Evolutionary conservation across 2,797 vertebrate genomes (phyloP), one percentile per base, ranked within the genome.

Genomic region (Micromesistius poutassou): DNA sequence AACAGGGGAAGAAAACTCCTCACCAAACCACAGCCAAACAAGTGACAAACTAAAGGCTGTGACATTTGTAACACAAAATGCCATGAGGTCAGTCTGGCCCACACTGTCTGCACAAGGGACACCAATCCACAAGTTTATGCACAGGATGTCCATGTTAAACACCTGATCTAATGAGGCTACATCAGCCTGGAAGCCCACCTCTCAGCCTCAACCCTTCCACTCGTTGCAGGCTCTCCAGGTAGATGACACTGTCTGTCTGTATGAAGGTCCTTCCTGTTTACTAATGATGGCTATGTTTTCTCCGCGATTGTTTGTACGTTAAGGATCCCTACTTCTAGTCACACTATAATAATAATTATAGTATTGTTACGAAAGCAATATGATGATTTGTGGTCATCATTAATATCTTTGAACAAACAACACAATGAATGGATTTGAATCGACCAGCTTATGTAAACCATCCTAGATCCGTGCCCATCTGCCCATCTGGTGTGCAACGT

Each of bases 11-110:
- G 79, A 80, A 78, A 83, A 81, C 13, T 25, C 55, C 55, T 6
- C 55, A 77, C 72, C 76, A 70, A 80, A 82, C 81, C 79, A 78
- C 83, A 85, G 83, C 85, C 87, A 85, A 80, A 83, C 22, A 72
- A 19, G 80, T 66, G 77, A 79, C 73, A 28, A 81, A 71, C 79
- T 71, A 66, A 68, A 77, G 79, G 76, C 70, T 76, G 74, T 85
- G 81, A 85, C 80, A 81, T 81, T 31, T 73, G 74, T 78, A 73
- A 80, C 30, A 82, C 82, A 80, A 79, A 87, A 87, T 83, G 82
- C 78, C 85, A 88, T 42, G 55, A 76, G 86, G 86, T 87, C 87
- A 87, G 66, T 10, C 25, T 13, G 55, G 1, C 71, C 2, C 77
- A 75, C 74, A 77, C 22, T 46, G 71, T 79, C 78, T 42, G 72